Evolutionary conservation across 1,140 invertebrate species (phyloP), one percentile per base, ranked within the genome.

Genomic region (Diabrotica undecimpunctata): DNA sequence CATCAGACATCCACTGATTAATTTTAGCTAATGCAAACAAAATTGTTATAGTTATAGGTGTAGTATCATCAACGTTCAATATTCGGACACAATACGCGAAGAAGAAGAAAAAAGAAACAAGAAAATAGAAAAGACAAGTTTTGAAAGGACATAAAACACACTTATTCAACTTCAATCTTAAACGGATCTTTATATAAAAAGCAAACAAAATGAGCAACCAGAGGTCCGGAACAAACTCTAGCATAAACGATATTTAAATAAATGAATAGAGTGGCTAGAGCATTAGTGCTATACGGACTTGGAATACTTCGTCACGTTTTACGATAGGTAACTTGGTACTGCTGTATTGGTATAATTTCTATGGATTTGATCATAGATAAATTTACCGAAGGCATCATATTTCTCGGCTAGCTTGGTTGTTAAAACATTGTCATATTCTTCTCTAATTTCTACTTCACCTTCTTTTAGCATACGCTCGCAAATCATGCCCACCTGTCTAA

Each of bases 321-420:
- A 78, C 64, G 77, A 78, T 74, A 78, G 74, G 77, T 78, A 82
- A 85, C 88, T 89, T 79, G 90, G 89, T 85, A 82, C 87, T 81
- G 90, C 66, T 25, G 39, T 37, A 53, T 62, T 70, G 61, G 58
- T 87, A 78, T 93, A 94, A 79, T 88, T 87, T 81, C 89, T 91
- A 75, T 94, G 92, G 76, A 98, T 92, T 84, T 98, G 96, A 83
- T 98, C 96, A 77, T 95, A 92, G 69, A 95, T 97, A 80, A 98
- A 98, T 81, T 95, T 96, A 14, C 97, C 93, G 82, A 98, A 98
- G 73, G 94, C 91, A 81, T 98, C 95, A 79, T 98, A 98, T 81
- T 98, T 95, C 82, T 98, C 96, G 54, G 94, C 91, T 71, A 98
- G 85, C 83, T 97, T 97, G 77, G 86, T 86, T 72, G 88, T 92